Evolutionary conservation across 1,140 invertebrate species (phyloP), one percentile per base, ranked within the genome.

Genomic region (Drosophila pectinifera): DNA sequence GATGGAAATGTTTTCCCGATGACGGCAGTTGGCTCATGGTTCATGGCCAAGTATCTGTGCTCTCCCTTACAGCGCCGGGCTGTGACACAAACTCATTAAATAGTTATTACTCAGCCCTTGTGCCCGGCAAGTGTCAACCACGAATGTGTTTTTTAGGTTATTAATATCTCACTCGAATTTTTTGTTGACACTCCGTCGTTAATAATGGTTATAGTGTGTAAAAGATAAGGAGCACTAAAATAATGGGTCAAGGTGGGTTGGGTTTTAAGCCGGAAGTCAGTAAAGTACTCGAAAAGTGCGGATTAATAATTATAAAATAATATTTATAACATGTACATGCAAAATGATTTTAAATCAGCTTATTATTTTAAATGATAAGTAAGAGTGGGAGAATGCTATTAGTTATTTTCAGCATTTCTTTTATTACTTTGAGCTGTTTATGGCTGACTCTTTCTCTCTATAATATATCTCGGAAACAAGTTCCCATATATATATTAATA

Each of bases 51-150:
- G 42, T 64, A 39, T 39, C 28, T 54, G n/a, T 26, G 26, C 38
- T 41, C 62, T 54, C 20, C 43, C 54, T 41, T 68, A 63, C 65
- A 16, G 18, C 28, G 13, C 18, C 55, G 38, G 20, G 39, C 38
- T 73, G 43, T 73, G 56, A 43, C 48, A 68, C 76, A 80, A 78
- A 78, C 68, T 86, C 82, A 86, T 86, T 86, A 86, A 86, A 86
- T 79, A 86, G 85, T 80, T 86, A 86, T 86, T 88, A 82, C 78
- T 79, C 74, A 80, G 74, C 57, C 54, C 63, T 36, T 65, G 59
- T 46, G 18, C 5, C 70, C 22, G 41, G 39, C 39, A 64, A 58
- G 61, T 88, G 78, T 79, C 78, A 79, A 57, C 53, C 38, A 46
- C 61, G 68, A 70, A 75, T 68, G 73, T 57, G 55, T 76, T 68